Percentiles rank a stretch among this genome's conserved stretches.
Conservation (phyloP, 2,797 vertebrate species). For the Zalophus californianus region DNA sequence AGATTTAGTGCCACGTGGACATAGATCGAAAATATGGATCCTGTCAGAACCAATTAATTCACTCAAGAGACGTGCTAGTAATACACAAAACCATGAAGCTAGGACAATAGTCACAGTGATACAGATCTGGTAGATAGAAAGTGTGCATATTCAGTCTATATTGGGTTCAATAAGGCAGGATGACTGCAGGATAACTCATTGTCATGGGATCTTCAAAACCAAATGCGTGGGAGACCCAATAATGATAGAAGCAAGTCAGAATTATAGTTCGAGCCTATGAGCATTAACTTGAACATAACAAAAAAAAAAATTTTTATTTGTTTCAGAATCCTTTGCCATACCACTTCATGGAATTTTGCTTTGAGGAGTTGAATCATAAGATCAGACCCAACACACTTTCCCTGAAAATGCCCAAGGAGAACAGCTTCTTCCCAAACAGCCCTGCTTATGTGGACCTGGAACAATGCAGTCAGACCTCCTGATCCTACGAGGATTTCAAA, state of each 20-base stretch:
- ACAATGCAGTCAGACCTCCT: background rate
- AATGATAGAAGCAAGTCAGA: background rate
- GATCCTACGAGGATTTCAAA: background rate
- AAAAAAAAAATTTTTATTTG: background rate
- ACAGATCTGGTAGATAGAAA: background rate
- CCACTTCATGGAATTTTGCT: background rate
- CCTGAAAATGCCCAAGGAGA: background rate
- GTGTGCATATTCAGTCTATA: background rate
- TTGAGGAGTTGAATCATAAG: background rate
- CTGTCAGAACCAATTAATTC: conserved; percentile 46
- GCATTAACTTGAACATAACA: background rate
- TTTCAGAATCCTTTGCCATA: conserved; percentile 1
- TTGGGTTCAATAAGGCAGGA: background rate
- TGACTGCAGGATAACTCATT: background rate
- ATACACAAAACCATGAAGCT: background rate
- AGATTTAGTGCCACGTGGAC: conserved; percentile 50
- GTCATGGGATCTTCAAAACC: background rate
- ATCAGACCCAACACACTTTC: background rate
- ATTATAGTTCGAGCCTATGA: background rate
- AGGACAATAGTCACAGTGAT: background rate
- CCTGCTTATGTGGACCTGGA: background rate
- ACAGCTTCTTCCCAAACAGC: background rate
- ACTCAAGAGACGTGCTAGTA: background rate
- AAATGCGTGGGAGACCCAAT: background rate
- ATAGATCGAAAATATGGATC: conserved; percentile 66